phyloP scores from a whole-genome alignment of 2,797 vertebrate species.

The Masticophis lateralis region DNA sequence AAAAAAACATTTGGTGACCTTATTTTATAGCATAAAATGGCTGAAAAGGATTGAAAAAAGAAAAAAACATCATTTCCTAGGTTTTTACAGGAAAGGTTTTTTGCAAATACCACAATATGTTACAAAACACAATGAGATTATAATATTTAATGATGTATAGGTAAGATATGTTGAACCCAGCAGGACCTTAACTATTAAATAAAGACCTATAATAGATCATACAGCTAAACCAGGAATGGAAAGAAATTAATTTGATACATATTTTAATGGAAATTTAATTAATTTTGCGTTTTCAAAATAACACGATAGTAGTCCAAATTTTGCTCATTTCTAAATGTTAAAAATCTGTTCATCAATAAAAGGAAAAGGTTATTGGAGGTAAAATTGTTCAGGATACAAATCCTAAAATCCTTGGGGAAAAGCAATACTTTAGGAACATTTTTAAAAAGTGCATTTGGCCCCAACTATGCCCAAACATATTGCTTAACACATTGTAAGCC shows the following conservation, averaged over 20 bases:
- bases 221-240: background rate
- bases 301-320: background rate
- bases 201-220: background rate
- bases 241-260: background rate
- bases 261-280: background rate
- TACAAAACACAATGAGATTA: background rate
- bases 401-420: background rate
- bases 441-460: background rate
- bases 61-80: background rate
- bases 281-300: background rate
- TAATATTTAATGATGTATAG: background rate
- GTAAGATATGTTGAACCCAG: background rate
- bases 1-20: conserved; percentile 6
- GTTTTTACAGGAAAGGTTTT: background rate
- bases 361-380: background rate
- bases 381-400: background rate
- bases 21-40: conserved; percentile 3
- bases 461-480: background rate
- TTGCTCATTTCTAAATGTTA: background rate
- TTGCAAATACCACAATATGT: background rate
- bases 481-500: no score
- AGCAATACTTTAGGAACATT: background rate
- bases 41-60: background rate
- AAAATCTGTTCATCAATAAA: background rate
- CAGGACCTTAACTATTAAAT: background rate